These are phyloP conservation scores for Ploceus nigricollis DNA, from an alignment of 2,113 vertebrate genomes.

Conservation along the genomic window DNA sequence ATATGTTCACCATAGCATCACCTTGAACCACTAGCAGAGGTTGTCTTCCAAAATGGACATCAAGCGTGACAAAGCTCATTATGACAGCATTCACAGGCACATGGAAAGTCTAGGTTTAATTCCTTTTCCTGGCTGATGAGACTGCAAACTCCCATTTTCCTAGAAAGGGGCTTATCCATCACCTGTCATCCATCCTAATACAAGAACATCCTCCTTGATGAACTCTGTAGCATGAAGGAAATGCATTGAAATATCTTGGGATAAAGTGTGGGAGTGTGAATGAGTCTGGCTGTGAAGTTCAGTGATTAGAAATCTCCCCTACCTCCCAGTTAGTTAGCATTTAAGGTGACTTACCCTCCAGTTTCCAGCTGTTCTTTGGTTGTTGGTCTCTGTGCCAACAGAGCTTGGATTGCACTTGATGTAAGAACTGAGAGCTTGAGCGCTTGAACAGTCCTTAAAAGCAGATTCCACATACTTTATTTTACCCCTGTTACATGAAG, in stretches of 20 bases:
- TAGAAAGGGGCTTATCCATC: background rate
- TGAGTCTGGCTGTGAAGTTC: background rate
- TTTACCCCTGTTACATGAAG: background rate
- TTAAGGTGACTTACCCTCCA: background rate
- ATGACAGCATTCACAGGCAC: background rate
- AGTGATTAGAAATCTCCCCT: background rate
- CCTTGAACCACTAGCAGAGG: background rate
- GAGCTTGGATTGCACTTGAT: background rate
- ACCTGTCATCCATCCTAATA: background rate
- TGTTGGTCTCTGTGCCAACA: background rate
- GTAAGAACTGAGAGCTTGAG: background rate
- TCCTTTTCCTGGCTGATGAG: background rate
- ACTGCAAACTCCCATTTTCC: background rate
- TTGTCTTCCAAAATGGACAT: background rate
- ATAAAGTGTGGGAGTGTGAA: background rate
- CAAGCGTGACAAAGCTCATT: background rate
- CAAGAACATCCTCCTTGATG: background rate
- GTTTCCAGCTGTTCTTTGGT: background rate
- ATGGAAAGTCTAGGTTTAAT: background rate
- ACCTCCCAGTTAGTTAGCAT: background rate
- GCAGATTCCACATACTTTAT: background rate
- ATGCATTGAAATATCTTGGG: background rate
- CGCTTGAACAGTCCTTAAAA: background rate
- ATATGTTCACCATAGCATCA: background rate
- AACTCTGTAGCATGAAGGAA: fast-evolving